Percentiles rank a stretch among this genome's conserved stretches.
phyloP scores from a whole-genome alignment of 1,140 invertebrate genomes.

The Akabosia matsudoensis region DNA sequence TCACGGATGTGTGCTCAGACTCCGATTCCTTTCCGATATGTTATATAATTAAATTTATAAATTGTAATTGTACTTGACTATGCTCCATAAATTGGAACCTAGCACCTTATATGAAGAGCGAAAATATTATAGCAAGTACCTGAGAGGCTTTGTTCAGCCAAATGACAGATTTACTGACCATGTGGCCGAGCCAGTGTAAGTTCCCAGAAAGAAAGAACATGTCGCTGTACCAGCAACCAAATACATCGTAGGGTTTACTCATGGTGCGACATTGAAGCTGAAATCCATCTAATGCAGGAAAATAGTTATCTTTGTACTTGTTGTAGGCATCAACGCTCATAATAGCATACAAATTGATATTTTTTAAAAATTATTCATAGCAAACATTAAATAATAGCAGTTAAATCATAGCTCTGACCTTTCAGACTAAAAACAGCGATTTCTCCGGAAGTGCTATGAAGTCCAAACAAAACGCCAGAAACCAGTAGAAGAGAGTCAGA shows the following conservation, averaged over 20 bases:
- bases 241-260: slow-evolving; percentile 85
- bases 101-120: background rate
- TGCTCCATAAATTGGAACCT: too few relatives aligned
- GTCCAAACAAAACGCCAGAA: slow-evolving; percentile 80
- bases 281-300: slow-evolving; percentile 58
- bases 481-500: slow-evolving; percentile 77
- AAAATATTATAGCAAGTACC: slow-evolving; percentile 41
- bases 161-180: slow-evolving; percentile 72
- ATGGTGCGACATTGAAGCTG: slow-evolving; percentile 73
- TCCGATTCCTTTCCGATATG: slow-evolving; percentile 58
- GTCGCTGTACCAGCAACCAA: slow-evolving; percentile 85
- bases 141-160: slow-evolving; percentile 83
- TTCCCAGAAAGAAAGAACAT: slow-evolving; percentile 76
- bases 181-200: slow-evolving; percentile 72
- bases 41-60: background rate
- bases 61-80: background rate
- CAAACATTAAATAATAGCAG: too few relatives aligned
- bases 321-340: slow-evolving; percentile 26
- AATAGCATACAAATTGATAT: slow-evolving; percentile 26
- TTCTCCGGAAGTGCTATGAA: slow-evolving; percentile 75
- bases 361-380: too few relatives aligned
- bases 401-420: slow-evolving; percentile 59
- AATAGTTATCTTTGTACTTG: background rate
- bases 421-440: slow-evolving; percentile 78
- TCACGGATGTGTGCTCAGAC: slow-evolving; percentile 76